phyloP scores from a whole-genome alignment of 1,140 invertebrate species.

The Bradynema listronoti region DNA sequence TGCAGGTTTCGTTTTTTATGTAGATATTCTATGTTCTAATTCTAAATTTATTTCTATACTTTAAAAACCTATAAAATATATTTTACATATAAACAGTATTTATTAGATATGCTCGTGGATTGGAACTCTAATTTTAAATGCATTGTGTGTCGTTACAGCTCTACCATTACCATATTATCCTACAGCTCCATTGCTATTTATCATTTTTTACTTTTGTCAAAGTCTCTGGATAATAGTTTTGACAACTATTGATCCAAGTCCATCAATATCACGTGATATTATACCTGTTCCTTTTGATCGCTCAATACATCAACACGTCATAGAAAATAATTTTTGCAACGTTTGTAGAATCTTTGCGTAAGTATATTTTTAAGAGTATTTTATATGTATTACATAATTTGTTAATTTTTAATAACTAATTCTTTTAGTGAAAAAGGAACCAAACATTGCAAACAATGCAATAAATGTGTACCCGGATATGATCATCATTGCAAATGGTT shows the following conservation, averaged over 20 bases:
- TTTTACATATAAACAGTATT: neutral
- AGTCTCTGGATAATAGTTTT: slow-evolving; percentile 15
- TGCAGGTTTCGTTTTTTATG: slow-evolving; percentile 1
- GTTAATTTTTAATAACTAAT: neutral
- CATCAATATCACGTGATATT: slow-evolving; percentile 1
- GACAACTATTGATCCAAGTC: slow-evolving; percentile 23
- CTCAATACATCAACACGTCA: slow-evolving; percentile 25
- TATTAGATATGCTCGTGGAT: neutral
- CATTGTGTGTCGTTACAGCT: neutral
- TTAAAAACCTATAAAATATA: neutral
- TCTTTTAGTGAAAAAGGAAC: slow-evolving; percentile 12
- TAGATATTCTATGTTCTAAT: no score
- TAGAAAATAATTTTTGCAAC: slow-evolving; percentile 25
- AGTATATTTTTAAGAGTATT: slow-evolving; percentile 6
- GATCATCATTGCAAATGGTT: slow-evolving; percentile 94
- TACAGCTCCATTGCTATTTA: slow-evolving; percentile 22
- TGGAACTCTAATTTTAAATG: neutral
- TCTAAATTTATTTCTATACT: no score
- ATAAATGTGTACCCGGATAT: slow-evolving; percentile 86
- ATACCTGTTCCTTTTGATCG: slow-evolving; percentile 16
- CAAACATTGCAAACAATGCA: slow-evolving; percentile 81
- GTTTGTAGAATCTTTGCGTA: slow-evolving; percentile 23
- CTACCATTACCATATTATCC: neutral
- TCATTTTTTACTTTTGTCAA: slow-evolving; percentile 16
- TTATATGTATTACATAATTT: neutral